Percentiles rank a stretch among this genome's conserved stretches.
Conservation (phyloP, 2,797 vertebrate species). For the Kryptolebias ocellatus region DNA sequence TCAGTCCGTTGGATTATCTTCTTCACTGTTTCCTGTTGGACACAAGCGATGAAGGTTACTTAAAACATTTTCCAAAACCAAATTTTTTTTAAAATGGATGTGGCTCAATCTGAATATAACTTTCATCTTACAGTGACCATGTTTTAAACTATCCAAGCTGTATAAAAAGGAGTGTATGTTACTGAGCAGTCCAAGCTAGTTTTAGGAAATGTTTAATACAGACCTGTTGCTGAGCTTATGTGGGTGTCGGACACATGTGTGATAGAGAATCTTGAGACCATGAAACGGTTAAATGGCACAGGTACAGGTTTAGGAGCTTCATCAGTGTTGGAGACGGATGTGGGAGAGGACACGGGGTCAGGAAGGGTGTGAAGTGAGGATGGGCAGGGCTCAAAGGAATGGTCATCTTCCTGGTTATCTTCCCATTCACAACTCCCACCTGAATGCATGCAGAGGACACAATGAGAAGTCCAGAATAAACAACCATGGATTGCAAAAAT, state of each 20-base stretch:
- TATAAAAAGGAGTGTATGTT: not conserved
- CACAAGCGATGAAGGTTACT: constrained; percentile 6
- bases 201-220: not conserved
- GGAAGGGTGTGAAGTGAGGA: constrained; percentile 56
- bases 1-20: constrained; percentile 81
- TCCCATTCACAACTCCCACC: constrained; percentile 82
- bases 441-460: constrained; percentile 52
- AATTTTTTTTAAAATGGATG: too few relatives aligned
- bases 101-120: too few relatives aligned
- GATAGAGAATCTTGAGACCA: constrained; percentile 95
- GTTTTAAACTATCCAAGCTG: too few relatives aligned
- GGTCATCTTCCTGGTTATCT: constrained; percentile 80
- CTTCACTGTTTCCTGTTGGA: constrained; percentile 79
- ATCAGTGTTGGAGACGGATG: constrained; percentile 45
- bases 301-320: constrained; percentile 78
- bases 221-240: constrained; percentile 84
- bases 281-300: constrained; percentile 88
- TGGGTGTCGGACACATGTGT: constrained; percentile 92
- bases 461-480: not conserved
- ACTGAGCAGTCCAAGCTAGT: not conserved
- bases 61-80: too few relatives aligned
- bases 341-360: constrained; percentile 38
- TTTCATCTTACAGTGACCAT: too few relatives aligned
- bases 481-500: not conserved
- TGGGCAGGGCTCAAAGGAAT: constrained; percentile 71